phyloP scores from a whole-genome alignment of 2,888 invertebrate genomes.

The Eustalomyia histrio region DNA sequence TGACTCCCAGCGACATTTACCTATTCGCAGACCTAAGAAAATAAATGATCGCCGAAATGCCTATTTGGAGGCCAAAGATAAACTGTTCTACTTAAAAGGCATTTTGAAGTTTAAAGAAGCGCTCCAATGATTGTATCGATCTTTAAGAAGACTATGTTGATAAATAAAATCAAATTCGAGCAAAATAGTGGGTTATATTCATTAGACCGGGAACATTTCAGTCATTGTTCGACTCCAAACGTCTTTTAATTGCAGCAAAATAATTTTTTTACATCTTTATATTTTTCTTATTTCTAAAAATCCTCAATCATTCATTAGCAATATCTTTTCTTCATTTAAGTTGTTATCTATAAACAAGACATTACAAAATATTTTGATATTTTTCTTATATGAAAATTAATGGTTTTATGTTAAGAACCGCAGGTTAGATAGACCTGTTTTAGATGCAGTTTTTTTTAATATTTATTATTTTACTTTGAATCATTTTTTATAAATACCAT shows the following conservation, averaged over 20 bases:
- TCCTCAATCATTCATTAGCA: not conserved
- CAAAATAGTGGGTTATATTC: too few species aligned
- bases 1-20: too few species aligned
- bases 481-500: conserved; percentile 15
- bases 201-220: too few species aligned
- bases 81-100: too few species aligned
- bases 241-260: not conserved
- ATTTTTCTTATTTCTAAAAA: not conserved
- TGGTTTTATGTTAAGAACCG: conserved; percentile 43
- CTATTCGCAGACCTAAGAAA: too few species aligned
- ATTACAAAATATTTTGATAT: conserved; percentile 14
- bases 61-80: too few species aligned
- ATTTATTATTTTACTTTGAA: conserved; percentile 18
- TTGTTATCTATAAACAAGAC: not conserved
- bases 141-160: too few species aligned
- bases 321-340: not conserved
- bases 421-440: conserved; percentile 63
- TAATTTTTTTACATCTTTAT: not conserved
- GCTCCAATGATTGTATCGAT: too few species aligned
- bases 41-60: too few species aligned
- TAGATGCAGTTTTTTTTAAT: conserved; percentile 1
- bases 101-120: too few species aligned
- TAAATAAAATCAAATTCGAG: too few species aligned
- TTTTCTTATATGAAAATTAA: conserved; percentile 26
- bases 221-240: too few species aligned